Conservation (phyloP, 2,888 invertebrate species). For the Antitype chi region DNA sequence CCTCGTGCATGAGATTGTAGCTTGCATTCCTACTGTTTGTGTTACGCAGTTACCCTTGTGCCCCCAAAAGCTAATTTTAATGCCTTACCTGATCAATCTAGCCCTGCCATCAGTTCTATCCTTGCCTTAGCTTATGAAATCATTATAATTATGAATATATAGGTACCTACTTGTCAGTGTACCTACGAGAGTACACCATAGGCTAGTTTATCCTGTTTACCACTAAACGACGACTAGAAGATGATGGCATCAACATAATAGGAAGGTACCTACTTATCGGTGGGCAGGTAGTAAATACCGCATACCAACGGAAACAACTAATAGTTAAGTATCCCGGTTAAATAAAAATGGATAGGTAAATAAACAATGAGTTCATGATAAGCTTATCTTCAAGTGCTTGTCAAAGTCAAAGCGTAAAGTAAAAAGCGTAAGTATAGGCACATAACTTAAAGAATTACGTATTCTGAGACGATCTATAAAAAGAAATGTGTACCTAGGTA, state of each 20-base stretch:
- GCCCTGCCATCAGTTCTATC: no score
- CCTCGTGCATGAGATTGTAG: no score
- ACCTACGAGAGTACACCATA: neutral
- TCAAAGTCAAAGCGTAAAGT: no score
- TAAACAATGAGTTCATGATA: neutral
- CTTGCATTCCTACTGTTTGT: no score
- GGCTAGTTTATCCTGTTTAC: conserved; percentile 17
- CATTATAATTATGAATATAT: neutral
- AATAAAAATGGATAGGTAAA: conserved; percentile 9
- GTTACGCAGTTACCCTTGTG: no score
- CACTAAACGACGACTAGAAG: neutral
- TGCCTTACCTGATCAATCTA: no score
- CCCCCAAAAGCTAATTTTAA: no score
- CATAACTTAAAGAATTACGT: no score
- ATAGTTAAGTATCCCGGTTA: conserved; percentile 2
- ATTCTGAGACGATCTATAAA: no score
- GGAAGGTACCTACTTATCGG: neutral
- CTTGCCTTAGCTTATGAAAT: neutral
- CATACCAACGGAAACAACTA: conserved; percentile 1
- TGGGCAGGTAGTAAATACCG: neutral
- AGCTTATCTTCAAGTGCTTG: neutral
- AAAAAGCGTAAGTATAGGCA: no score
- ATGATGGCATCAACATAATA: neutral
- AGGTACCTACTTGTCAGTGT: neutral
- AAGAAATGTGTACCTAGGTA: no score